Conservation (phyloP, 2,888 invertebrate genomes). For the Nymphalis c-album region DNA sequence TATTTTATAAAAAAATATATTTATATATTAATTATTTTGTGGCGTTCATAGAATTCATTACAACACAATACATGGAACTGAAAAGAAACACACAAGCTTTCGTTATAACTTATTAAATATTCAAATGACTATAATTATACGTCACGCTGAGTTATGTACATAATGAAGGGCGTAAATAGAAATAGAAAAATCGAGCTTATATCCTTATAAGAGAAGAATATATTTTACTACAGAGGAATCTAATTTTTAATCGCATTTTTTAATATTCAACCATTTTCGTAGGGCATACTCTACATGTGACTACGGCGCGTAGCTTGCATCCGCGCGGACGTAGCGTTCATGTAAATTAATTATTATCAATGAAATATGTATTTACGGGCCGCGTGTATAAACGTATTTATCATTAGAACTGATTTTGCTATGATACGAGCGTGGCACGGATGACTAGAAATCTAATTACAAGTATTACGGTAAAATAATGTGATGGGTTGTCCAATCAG, state of each 20-base stretch:
- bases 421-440: background rate
- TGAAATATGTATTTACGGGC: background rate
- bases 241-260: no score
- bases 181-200: no score
- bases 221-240: no score
- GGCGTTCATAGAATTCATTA: background rate
- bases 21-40: no score
- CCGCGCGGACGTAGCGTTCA: conserved; percentile 31
- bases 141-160: background rate
- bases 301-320: conserved; percentile 36
- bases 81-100: background rate
- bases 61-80: background rate
- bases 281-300: conserved; percentile 22
- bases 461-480: background rate
- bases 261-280: background rate
- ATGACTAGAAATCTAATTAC: no score
- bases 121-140: background rate
- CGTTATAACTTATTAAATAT: conserved; percentile 4
- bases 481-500: background rate
- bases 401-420: background rate
- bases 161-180: no score
- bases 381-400: background rate
- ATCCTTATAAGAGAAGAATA: no score
- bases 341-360: conserved; percentile 32
- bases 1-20: no score